These are phyloP conservation scores for Sipha flava DNA, from an alignment of 1,140 invertebrate genomes.

Conservation along the genomic window DNA sequence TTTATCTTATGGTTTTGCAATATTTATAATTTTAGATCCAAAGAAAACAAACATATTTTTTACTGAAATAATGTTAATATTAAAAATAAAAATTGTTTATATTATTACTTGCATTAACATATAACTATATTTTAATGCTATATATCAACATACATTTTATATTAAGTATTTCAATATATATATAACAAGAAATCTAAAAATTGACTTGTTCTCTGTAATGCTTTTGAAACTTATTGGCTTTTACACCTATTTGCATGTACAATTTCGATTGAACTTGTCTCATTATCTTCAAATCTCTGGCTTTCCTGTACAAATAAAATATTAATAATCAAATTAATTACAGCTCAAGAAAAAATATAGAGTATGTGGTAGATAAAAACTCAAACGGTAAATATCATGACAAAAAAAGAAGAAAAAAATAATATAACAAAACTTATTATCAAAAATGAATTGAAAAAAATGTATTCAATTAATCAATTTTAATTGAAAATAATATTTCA, in stretches of 20 bases:
- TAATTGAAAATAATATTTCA: too few species aligned
- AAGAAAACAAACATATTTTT: too few species aligned
- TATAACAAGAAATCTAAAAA: slow-evolving; percentile 51
- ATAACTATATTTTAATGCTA: neutral
- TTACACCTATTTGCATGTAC: slow-evolving; percentile 64
- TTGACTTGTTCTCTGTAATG: slow-evolving; percentile 73
- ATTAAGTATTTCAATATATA: neutral
- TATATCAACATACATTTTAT: neutral
- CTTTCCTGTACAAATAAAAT: slow-evolving; percentile 52
- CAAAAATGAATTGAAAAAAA: too few species aligned
- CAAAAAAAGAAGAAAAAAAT: too few species aligned
- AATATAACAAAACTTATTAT: too few species aligned
- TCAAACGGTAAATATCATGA: too few species aligned
- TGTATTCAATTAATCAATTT: too few species aligned
- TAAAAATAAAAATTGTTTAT: neutral
- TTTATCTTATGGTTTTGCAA: too few species aligned
- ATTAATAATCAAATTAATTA: neutral
- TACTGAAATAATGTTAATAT: too few species aligned
- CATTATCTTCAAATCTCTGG: slow-evolving; percentile 75
- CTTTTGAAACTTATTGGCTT: slow-evolving; percentile 76
- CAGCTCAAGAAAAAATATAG: too few species aligned
- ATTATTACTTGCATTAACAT: neutral
- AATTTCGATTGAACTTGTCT: slow-evolving; percentile 70
- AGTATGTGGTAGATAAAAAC: too few species aligned
- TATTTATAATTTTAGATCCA: too few species aligned